A percentile compares a stretch with the other conserved stretches of the same genome.
These are phyloP conservation scores for Chaenogobius annularis DNA, from an alignment of 2,113 vertebrate genomes.

Conservation along the genomic window DNA sequence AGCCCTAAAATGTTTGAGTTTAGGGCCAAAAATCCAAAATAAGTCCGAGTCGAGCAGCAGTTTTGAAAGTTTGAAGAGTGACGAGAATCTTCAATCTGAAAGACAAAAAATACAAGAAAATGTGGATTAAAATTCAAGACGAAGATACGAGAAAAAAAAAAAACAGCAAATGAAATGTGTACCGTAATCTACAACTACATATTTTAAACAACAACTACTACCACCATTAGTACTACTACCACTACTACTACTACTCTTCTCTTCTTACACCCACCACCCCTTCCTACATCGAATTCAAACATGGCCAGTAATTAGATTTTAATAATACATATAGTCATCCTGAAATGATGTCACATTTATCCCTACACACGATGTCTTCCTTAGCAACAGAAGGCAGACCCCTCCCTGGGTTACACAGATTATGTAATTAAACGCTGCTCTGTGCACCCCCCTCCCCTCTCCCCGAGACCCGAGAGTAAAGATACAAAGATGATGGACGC, in stretches of 20 bases:
- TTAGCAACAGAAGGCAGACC: background rate
- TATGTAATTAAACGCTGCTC: background rate
- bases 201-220: background rate
- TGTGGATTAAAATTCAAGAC: background rate
- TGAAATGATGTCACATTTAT: background rate
- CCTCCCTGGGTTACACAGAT: slow-evolving; percentile 1
- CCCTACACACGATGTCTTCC: background rate
- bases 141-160: background rate
- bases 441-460: background rate
- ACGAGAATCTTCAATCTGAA: slow-evolving; percentile 64
- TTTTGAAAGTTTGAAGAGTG: slow-evolving; percentile 28
- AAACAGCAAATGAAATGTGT: background rate
- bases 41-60: slow-evolving; percentile 47
- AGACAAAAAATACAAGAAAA: slow-evolving; percentile 28
- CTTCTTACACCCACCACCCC: background rate
- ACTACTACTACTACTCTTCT: background rate
- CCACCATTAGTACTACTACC: background rate
- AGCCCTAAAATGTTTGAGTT: slow-evolving; percentile 2
- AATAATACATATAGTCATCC: background rate
- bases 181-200: background rate
- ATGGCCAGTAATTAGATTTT: background rate
- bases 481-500: background rate
- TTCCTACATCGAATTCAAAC: background rate
- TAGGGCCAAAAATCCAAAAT: background rate
- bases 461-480: background rate